phyloP scores from a whole-genome alignment of 2,888 invertebrate genomes.

The Tenthredo scrophulariae region DNA sequence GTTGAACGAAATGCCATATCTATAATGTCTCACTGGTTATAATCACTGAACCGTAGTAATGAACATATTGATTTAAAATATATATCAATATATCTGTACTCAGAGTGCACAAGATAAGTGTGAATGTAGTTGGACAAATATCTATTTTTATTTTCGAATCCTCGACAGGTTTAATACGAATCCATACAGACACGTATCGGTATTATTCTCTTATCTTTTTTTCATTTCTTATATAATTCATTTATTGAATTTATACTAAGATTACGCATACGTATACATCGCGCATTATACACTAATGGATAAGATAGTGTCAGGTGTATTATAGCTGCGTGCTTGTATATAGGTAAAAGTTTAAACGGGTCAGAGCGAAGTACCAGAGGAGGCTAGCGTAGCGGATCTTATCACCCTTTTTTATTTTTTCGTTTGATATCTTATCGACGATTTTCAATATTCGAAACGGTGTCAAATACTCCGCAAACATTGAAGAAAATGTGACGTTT shows the following conservation, averaged over 20 bases:
- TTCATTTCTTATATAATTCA: background rate
- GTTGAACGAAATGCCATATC: background rate
- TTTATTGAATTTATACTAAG: background rate
- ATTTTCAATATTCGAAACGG: conserved; percentile 25
- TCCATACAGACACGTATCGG: background rate
- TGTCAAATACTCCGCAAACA: conserved; percentile 30
- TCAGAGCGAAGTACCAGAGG: background rate
- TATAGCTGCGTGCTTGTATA: background rate
- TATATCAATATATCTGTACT: background rate
- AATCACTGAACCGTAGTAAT: conserved; percentile 22
- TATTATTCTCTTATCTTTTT: background rate
- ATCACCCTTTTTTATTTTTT: background rate
- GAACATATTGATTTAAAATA: background rate
- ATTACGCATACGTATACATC: background rate
- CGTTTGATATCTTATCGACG: conserved; percentile 15
- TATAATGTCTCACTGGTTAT: background rate
- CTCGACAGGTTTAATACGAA: conserved; percentile 15
- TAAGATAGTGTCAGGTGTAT: background rate
- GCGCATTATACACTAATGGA: background rate
- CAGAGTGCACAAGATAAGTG: background rate
- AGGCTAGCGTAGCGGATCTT: background rate
- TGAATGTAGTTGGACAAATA: background rate
- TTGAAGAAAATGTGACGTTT: background rate
- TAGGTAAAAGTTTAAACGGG: conserved; percentile 54
- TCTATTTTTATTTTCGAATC: conserved; percentile 20